Conservation (phyloP, 1,140 invertebrate species). For the Zaprionus africanus region DNA sequence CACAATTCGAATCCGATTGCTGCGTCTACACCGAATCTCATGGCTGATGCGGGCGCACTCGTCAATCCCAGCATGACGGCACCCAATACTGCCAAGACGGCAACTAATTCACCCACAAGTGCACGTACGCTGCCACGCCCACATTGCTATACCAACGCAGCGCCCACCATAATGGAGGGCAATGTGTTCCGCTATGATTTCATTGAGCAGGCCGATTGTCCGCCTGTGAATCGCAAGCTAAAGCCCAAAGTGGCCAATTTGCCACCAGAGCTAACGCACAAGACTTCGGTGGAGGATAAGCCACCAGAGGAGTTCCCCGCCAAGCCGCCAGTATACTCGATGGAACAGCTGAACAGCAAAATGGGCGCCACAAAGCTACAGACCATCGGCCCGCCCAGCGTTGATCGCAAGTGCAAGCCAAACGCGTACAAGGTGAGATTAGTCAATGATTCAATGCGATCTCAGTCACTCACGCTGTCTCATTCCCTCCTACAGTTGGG, state of each 20-base stretch:
- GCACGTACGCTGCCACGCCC: constrained; percentile 79
- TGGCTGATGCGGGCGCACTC: constrained; percentile 46
- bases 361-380: constrained; percentile 71
- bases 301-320: constrained; percentile 81
- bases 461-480: neutral
- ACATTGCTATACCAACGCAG: constrained; percentile 91
- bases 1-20: constrained; percentile 72
- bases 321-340: constrained; percentile 62
- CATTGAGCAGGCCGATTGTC: constrained; percentile 86
- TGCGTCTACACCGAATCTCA: constrained; percentile 78
- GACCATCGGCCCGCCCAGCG: constrained; percentile 66
- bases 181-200: constrained; percentile 86
- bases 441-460: neutral
- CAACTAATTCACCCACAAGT: constrained; percentile 57
- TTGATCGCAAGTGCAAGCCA: constrained; percentile 79
- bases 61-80: constrained; percentile 21
- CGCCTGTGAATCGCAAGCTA: constrained; percentile 90
- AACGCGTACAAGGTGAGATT: constrained; percentile 72
- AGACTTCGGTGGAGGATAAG: constrained; percentile 86
- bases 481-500: constrained; percentile 42
- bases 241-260: constrained; percentile 87
- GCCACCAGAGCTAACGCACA: constrained; percentile 25
- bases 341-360: constrained; percentile 68
- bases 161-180: constrained; percentile 86
- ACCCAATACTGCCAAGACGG: constrained; percentile 16